Base-by-base conservation (phyloP, 2,888 invertebrate genomes). In the Drosophila helvetica region DNA sequence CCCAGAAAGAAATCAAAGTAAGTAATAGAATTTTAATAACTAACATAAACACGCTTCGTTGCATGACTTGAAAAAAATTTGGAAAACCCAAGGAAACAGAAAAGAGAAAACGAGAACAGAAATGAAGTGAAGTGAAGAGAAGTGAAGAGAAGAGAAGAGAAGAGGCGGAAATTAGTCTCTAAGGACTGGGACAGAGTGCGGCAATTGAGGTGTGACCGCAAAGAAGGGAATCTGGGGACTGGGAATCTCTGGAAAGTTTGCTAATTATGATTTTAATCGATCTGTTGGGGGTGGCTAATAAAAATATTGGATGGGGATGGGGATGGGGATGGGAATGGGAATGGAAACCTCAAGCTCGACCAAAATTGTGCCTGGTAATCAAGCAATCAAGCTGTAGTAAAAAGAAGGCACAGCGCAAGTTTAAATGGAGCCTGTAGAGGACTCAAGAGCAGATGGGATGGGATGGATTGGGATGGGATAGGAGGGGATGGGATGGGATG, bases 241-340 rank as follows among this genome's bases (percentile, higher is more conserved):
- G 30, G 4, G 53, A 46, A 45, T 46, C 66, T 73, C 74, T 82
- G 71, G 67, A 87, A 86, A 87, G 79, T 87, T 87, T 50, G 63
- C 78, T 85, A 88, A 80, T 85, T 83, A 88, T 83, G 79, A 70
- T 71, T 81, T 79, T 78, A 81, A 82, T 82, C 80, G 86, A 82
- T 81, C 68, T 68, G 85, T n/a, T 38, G 38, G 38, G 38, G 38
- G 38, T 56, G 83, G 74, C 27, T 43, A 63, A 45, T 33, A 19
- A 27, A 10, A 22, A 22, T n/a, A 38, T 38, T 10, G 25, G 8
- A 5, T 0, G 6, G 6, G 8, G 33, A 1, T 4, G 30, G 15
- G 17, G 43, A 43, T 30, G 33, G 33, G 12, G 45, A 30, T 19
- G 19, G 9, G n/a, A n/a, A n/a, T n/a, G n/a, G 54, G 2, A 46